Evolutionary conservation across 2,888 invertebrate species (phyloP).

Genomic region (Andrena hattorfiana): DNA sequence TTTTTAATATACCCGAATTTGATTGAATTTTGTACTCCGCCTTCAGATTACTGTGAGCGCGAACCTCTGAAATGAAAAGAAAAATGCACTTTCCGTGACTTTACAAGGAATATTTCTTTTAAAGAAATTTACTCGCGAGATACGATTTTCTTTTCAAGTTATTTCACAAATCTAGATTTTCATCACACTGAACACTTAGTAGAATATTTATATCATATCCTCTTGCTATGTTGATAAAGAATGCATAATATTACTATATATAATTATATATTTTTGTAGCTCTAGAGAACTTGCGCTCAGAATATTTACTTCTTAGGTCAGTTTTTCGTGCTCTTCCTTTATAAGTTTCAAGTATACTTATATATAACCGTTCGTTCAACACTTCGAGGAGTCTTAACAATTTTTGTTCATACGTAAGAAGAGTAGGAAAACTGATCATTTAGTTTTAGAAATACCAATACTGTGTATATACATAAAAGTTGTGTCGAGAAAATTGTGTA

Average conservation of each 20-base stretch:
- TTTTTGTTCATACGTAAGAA: slow-evolving; percentile 55
- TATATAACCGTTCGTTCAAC: slow-evolving; percentile 45
- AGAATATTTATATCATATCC: slow-evolving; percentile 76
- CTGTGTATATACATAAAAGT: slow-evolving; percentile 72
- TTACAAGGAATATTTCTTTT: slow-evolving; percentile 5
- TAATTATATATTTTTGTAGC: slow-evolving; percentile 83
- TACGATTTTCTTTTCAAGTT: slow-evolving; percentile 14
- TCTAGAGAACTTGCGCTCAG: slow-evolving; percentile 80
- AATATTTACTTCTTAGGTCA: slow-evolving; percentile 76
- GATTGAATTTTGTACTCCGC: slow-evolving; percentile 7
- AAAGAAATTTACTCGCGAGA: not conserved
- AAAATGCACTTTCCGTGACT: slow-evolving; percentile 9
- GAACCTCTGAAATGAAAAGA: slow-evolving; percentile 8
- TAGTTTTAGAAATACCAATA: slow-evolving; percentile 77
- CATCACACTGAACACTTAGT: slow-evolving; percentile 71
- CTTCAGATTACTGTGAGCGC: not conserved
- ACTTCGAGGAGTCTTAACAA: slow-evolving; percentile 35
- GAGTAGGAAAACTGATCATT: slow-evolving; percentile 75
- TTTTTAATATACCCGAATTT: slow-evolving; percentile 9
- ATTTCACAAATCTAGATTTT: slow-evolving; percentile 71
- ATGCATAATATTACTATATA: slow-evolving; percentile 78
- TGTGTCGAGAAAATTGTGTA: slow-evolving; percentile 76
- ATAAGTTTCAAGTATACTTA: slow-evolving; percentile 53
- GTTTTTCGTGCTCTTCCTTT: slow-evolving; percentile 72
- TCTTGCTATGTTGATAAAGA: slow-evolving; percentile 78